Percentiles rank a stretch among this genome's conserved stretches.
Evolutionary conservation across 2,888 invertebrate genomes (phyloP).

Genomic region (Hanleya hanleyi): DNA sequence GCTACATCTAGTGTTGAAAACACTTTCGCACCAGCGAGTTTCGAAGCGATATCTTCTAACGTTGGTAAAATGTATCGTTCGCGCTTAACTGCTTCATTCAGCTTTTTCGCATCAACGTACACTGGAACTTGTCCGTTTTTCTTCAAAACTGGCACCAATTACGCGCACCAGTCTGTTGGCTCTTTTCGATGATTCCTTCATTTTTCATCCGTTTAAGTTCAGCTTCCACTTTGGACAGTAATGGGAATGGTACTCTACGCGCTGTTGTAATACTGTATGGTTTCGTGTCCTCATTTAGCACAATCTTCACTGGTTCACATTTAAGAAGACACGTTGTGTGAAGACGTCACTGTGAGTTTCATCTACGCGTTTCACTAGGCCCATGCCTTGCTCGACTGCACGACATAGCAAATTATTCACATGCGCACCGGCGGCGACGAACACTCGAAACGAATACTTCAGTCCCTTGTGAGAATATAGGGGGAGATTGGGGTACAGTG

Average conservation of each 20-base stretch:
- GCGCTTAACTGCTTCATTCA: constrained; percentile 28
- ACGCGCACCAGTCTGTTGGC: constrained; percentile 38
- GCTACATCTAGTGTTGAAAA: constrained; percentile 30
- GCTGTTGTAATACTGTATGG: constrained; percentile 19
- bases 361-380: no score
- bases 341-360: neutral
- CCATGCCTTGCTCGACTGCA: neutral
- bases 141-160: constrained; percentile 37
- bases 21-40: constrained; percentile 19
- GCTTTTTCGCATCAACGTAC: constrained; percentile 30
- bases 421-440: no score
- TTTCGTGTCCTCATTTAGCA: constrained; percentile 1
- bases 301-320: neutral
- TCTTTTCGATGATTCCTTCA: constrained; percentile 31
- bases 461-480: neutral
- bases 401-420: no score
- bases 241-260: constrained; percentile 24
- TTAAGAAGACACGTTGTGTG: neutral
- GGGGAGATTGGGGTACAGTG: no score
- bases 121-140: constrained; percentile 26
- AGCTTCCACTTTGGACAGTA: constrained; percentile 24
- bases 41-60: constrained; percentile 28
- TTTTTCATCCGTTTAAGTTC: constrained; percentile 33
- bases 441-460: neutral
- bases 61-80: constrained; percentile 30